Evolutionary conservation across 2,888 invertebrate species (phyloP).

Genomic region (Steinernema hermaphroditum): DNA sequence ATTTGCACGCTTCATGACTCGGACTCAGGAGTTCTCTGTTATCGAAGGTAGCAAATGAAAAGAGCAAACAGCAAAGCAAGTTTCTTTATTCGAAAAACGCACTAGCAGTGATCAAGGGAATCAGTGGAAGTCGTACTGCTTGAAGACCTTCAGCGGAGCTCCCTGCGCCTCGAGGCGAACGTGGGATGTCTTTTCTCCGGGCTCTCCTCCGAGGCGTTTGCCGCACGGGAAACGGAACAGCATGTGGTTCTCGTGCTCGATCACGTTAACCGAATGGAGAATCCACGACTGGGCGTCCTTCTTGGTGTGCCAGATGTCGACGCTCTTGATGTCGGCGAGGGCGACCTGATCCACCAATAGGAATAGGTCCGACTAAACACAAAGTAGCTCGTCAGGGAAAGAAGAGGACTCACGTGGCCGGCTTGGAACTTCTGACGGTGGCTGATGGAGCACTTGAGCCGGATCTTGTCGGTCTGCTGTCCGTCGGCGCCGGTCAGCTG

Average conservation of each 20-base stretch:
- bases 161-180: not conserved
- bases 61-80: no score
- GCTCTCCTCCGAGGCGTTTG: slow-evolving; percentile 33
- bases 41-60: no score
- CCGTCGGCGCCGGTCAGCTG: slow-evolving; percentile 41
- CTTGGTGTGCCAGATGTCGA: slow-evolving; percentile 42
- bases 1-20: no score
- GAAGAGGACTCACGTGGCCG: slow-evolving; percentile 38
- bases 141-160: not conserved
- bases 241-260: slow-evolving; percentile 37
- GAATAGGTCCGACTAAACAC: slow-evolving; percentile 40
- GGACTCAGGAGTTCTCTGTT: no score
- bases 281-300: slow-evolving; percentile 32
- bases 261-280: slow-evolving; percentile 39
- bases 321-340: slow-evolving; percentile 34
- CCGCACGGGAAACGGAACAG: slow-evolving; percentile 40
- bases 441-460: slow-evolving; percentile 44
- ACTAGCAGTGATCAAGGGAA: no score
- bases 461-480: slow-evolving; percentile 39
- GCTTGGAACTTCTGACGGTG: slow-evolving; percentile 43
- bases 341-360: slow-evolving; percentile 39
- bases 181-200: slow-evolving; percentile 2
- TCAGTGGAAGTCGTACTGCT: not conserved
- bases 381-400: slow-evolving; percentile 27
- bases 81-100: no score